Percentiles rank a stretch among this genome's conserved stretches.
Conservation (phyloP, 1,140 invertebrate species). For the Calycopis cecrops region DNA sequence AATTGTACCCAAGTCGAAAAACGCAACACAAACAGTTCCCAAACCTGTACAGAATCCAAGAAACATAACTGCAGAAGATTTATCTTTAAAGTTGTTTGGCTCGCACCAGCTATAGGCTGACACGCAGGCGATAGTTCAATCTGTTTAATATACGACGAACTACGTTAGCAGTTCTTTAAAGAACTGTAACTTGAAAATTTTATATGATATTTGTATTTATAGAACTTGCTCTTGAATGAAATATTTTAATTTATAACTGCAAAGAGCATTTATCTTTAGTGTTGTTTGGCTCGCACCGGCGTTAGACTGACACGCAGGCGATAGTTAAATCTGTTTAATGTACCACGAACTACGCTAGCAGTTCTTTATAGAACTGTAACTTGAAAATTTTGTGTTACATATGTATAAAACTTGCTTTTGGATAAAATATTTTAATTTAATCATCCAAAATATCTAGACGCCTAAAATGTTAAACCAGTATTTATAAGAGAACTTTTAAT, state of each 20-base stretch:
- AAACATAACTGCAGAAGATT: conserved; percentile 4
- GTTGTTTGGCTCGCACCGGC: conserved; percentile 20
- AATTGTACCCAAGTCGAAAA: not conserved
- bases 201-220: conserved; percentile 13
- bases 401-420: not conserved
- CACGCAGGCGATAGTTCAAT: conserved; percentile 32
- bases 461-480: too few species aligned
- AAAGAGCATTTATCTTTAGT: conserved; percentile 1
- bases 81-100: conserved; percentile 17
- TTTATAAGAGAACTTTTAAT: too few species aligned
- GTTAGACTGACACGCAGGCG: conserved; percentile 30
- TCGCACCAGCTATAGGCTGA: conserved; percentile 22
- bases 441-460: too few species aligned
- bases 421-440: too few species aligned
- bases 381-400: conserved; percentile 17
- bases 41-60: not conserved
- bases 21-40: not conserved
- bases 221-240: too few species aligned
- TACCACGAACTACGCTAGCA: conserved; percentile 29
- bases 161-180: conserved; percentile 31
- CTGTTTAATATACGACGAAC: conserved; percentile 29
- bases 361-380: conserved; percentile 24
- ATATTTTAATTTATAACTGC: too few species aligned
- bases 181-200: conserved; percentile 12
- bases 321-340: conserved; percentile 30